These are phyloP conservation scores for Sebastolobus altivelis DNA, from an alignment of 2,797 vertebrate species.

Conservation along the genomic window DNA sequence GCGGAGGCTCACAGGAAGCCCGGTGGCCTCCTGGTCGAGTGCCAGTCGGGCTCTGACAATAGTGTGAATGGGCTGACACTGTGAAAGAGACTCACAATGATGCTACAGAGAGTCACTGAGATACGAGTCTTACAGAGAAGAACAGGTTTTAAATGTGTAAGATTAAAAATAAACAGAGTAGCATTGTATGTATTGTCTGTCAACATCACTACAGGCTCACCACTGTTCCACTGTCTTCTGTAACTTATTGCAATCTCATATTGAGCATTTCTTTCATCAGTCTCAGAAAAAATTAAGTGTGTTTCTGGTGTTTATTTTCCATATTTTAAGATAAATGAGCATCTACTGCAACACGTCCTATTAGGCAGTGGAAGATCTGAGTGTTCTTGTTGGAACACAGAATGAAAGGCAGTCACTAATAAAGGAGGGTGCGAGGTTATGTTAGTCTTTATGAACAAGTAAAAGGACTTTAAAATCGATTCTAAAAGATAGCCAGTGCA, in stretches of 20 bases:
- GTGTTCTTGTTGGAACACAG: not conserved
- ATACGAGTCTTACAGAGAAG: not conserved
- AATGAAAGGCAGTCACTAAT: not conserved
- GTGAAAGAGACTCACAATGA: not conserved
- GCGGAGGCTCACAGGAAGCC: conserved; percentile 40
- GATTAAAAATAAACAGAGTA: not conserved
- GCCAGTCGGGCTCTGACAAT: conserved; percentile 29
- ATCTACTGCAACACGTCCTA: not conserved
- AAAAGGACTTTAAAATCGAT: not conserved
- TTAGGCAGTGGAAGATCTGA: not conserved
- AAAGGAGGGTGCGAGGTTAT: not conserved
- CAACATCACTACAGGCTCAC: too few species aligned
- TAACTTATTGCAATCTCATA: not conserved
- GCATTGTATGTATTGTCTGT: not conserved
- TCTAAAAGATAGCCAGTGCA: not conserved
- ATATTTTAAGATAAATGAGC: not conserved
- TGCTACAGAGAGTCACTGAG: not conserved
- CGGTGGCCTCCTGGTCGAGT: conserved; percentile 40
- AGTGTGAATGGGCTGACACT: conserved; percentile 18
- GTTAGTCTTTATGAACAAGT: not conserved
- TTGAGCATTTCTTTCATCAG: not conserved
- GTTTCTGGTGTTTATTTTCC: not conserved
- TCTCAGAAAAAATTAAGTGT: not conserved
- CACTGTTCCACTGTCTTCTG: not conserved
- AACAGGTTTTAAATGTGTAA: not conserved